Evolutionary conservation across 2,888 invertebrate genomes (phyloP).

Genomic region (Meiosimyza decipiens): DNA sequence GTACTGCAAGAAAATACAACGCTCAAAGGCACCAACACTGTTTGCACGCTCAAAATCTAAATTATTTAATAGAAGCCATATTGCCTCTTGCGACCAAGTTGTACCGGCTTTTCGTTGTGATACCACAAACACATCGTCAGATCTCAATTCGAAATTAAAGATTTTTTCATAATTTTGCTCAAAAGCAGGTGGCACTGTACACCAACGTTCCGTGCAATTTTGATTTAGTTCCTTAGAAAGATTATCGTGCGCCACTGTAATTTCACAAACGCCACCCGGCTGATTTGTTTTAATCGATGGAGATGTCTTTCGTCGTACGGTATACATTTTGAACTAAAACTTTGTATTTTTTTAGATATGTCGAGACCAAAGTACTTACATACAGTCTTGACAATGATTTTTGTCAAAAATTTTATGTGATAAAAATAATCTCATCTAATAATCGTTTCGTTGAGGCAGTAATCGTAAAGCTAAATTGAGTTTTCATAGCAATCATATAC

Average conservation of each 20-base stretch:
- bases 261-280: constrained; percentile 17
- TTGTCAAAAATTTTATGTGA: too few relatives aligned
- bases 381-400: too few relatives aligned
- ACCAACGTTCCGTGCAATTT: constrained; percentile 41
- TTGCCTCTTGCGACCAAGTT: constrained; percentile 48
- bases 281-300: too few relatives aligned
- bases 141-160: constrained; percentile 43
- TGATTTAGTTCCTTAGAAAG: constrained; percentile 36
- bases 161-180: constrained; percentile 32
- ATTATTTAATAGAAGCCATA: constrained; percentile 49
- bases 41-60: constrained; percentile 46
- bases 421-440: too few relatives aligned
- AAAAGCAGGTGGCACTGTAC: constrained; percentile 33
- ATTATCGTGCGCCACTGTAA: constrained; percentile 29
- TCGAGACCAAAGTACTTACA: too few relatives aligned
- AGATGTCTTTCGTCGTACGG: too few relatives aligned
- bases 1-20: constrained; percentile 46
- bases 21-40: constrained; percentile 10
- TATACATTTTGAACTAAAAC: too few relatives aligned
- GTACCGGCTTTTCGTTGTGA: constrained; percentile 48
- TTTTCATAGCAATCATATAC: too few relatives aligned
- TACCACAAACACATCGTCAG: constrained; percentile 47
- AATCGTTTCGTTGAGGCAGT: too few relatives aligned
- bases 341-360: too few relatives aligned
- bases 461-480: too few relatives aligned